Base-by-base conservation (phyloP, 2,797 vertebrate species). In the Protosalanx chinensis region DNA sequence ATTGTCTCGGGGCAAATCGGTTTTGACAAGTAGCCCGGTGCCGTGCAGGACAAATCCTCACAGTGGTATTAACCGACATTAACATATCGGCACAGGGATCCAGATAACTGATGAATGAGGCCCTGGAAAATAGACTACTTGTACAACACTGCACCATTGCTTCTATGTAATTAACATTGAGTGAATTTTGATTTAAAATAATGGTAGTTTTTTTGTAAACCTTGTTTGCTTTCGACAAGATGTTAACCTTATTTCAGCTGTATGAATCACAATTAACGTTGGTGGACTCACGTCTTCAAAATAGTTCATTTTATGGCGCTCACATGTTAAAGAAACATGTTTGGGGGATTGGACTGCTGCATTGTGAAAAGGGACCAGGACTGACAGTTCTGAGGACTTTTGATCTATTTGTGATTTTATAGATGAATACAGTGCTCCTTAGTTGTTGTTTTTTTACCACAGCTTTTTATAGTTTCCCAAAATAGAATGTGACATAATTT, bases 11-110 rank as follows among this genome's bases (percentile, higher is more conserved):
- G 87, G 88, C 87, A 90, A 91, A 94, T 84, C 76, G 89, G 87
- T 93, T 90, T 86, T 91, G 91, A 93, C 91, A 89, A 91, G 91
- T 90, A 87, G 86, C 86, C 30, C 79, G 76, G 49, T 78, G 77
- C 86, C 88, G 87, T 84, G 90, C 79, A 88, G 90, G 89, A 88
- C 87, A 88, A 88, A 90, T 90, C 77, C 51, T 87, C 78, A 79
- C 85, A 90, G 90, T 89, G 86, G 87, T 87, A 88, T 78, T 84
- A 78, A 82, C 76, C 82, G 86, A 83, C 77, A 81, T 88, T 89
- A 90, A 89, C 90, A 89, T 88, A 87, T 79, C 83, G 84, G 78
- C 89, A 87, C 79, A 67, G 80, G 78, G 83, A 71, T 68, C 59
- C 12, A 57, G 67, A 68, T 64, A 53, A 20, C 63, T 5, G 53